A percentile compares a stretch with the other conserved stretches of the same genome.
These are phyloP conservation scores for Zaprionus bogoriensis DNA, from an alignment of 2,888 invertebrate species.

Conservation along the genomic window DNA sequence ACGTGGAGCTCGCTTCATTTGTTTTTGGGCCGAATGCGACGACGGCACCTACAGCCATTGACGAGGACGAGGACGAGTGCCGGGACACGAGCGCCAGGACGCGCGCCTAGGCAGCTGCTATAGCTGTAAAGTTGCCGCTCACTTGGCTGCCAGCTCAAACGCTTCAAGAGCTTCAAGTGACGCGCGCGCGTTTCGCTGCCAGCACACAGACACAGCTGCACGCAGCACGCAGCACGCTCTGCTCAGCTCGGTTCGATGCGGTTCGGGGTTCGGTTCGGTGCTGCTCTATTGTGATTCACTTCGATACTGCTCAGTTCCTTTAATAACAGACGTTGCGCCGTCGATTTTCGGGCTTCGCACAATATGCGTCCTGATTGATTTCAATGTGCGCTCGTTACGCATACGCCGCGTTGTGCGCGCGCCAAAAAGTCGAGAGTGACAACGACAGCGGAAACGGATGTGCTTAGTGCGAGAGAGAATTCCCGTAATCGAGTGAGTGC, in stretches of 20 bases:
- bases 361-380: conserved; percentile 68
- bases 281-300: background rate
- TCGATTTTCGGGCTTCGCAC: conserved; percentile 44
- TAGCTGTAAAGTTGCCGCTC: conserved; percentile 63
- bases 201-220: too few species aligned
- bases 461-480: conserved; percentile 44
- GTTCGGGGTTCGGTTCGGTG: background rate
- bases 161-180: conserved; percentile 71
- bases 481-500: conserved; percentile 43
- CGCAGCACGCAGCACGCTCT: too few species aligned
- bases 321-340: conserved; percentile 27
- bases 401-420: conserved; percentile 61
- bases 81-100: conserved; percentile 19
- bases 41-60: conserved; percentile 15
- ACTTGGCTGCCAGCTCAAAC: conserved; percentile 65
- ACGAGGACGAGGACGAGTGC: conserved; percentile 38
- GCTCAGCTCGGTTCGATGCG: too few species aligned
- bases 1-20: conserved; percentile 76
- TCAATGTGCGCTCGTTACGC: conserved; percentile 71
- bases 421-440: conserved; percentile 56
- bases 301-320: background rate
- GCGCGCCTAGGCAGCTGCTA: conserved; percentile 16
- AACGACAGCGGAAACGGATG: conserved; percentile 66
- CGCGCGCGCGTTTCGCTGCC: conserved; percentile 66
- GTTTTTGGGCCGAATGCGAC: conserved; percentile 59